phyloP scores from a whole-genome alignment of 1,140 invertebrate genomes.

The Solen grandis region DNA sequence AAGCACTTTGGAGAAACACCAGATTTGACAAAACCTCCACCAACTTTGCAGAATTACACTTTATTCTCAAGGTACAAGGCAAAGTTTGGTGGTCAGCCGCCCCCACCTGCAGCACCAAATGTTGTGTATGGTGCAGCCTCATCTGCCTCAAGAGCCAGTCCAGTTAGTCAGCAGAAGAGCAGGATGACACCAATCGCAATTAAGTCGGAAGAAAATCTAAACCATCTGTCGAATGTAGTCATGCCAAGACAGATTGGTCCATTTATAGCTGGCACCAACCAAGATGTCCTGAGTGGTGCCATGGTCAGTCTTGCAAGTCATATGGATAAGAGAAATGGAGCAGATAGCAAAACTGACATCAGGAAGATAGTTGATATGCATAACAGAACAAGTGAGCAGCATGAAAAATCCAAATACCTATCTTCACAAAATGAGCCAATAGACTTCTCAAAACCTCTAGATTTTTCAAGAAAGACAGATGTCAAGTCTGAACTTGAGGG shows the following conservation, averaged over 20 bases:
- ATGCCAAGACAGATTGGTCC: slow-evolving; percentile 75
- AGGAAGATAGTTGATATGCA: slow-evolving; percentile 44
- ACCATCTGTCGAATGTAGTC: slow-evolving; percentile 58
- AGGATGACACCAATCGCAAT: slow-evolving; percentile 43
- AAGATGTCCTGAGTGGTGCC: slow-evolving; percentile 44
- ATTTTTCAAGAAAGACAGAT: slow-evolving; percentile 29
- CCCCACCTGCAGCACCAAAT: slow-evolving; percentile 46
- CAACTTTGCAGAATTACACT: slow-evolving; percentile 56
- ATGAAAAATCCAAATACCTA: slow-evolving; percentile 27
- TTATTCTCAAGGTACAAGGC: slow-evolving; percentile 38
- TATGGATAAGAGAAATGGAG: slow-evolving; percentile 18
- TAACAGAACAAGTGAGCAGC: slow-evolving; percentile 18
- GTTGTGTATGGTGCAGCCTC: slow-evolving; percentile 44
- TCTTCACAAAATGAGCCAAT: slow-evolving; percentile 68
- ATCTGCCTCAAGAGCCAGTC: slow-evolving; percentile 32
- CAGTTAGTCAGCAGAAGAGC: slow-evolving; percentile 35
- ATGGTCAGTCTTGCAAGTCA: neutral
- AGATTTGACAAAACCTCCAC: slow-evolving; percentile 67
- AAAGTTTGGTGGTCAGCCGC: slow-evolving; percentile 46
- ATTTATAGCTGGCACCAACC: slow-evolving; percentile 68
- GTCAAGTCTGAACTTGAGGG: slow-evolving; percentile 51
- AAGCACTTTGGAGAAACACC: slow-evolving; percentile 77
- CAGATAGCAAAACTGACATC: slow-evolving; percentile 18
- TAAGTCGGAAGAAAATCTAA: slow-evolving; percentile 28
- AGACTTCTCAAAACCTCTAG: slow-evolving; percentile 70